Conservation (phyloP, 2,797 vertebrate species). For the Cryptoblepharus egeriae region DNA sequence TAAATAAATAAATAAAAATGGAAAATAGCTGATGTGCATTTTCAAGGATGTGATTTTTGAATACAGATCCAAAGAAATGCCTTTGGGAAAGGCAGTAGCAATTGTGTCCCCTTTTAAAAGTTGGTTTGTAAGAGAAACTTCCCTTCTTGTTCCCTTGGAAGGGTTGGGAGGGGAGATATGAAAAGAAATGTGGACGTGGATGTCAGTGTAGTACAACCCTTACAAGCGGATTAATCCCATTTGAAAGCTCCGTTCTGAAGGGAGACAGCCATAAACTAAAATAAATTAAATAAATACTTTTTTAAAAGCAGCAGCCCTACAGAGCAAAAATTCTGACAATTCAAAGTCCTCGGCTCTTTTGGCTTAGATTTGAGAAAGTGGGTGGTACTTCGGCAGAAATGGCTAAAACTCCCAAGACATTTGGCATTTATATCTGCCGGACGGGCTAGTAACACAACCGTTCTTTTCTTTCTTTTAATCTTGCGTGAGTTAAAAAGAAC, state of each 20-base stretch:
- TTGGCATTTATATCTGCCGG: conserved; percentile 10
- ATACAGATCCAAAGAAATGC: conserved; percentile 26
- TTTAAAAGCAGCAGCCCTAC: conserved; percentile 26
- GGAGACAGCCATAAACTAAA: not conserved
- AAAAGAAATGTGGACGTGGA: conserved; percentile 5
- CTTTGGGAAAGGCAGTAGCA: conserved; percentile 10
- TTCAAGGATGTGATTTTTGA: conserved; percentile 27
- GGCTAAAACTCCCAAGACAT: conserved; percentile 12
- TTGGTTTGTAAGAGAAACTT: conserved; percentile 13
- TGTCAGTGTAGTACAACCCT: not conserved
- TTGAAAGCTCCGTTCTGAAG: conserved; percentile 6
- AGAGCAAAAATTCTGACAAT: conserved; percentile 20
- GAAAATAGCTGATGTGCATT: conserved; percentile 35
- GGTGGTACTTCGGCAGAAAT: conserved; percentile 8
- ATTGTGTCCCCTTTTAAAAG: conserved; percentile 20
- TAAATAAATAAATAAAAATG: conserved; percentile 25
- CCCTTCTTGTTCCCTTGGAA: conserved; percentile 13
- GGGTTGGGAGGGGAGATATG: not conserved
- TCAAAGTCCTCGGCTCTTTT: conserved; percentile 22
- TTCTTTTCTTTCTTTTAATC: not conserved
- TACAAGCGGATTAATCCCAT: not conserved
- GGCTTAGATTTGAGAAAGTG: conserved; percentile 17
- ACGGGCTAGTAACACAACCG: not conserved
- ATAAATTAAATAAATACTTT: not conserved
- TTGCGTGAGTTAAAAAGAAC: not conserved